phyloP scores from a whole-genome alignment of 2,113 vertebrate genomes.

The Coracopsis vasa region DNA sequence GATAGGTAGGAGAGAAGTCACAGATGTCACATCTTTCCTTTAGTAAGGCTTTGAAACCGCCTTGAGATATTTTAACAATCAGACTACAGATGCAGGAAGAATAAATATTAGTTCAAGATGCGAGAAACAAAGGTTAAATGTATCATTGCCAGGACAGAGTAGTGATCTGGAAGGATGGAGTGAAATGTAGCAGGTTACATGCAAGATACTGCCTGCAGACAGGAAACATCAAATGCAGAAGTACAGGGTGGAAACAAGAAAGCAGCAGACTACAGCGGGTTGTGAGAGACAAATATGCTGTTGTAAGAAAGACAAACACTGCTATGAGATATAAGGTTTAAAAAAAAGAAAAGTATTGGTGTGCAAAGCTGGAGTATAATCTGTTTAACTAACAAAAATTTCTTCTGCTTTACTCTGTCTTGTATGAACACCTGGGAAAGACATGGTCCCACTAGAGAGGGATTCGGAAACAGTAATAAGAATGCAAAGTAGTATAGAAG shows the following conservation, averaged over 20 bases:
- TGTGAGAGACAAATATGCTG: neutral
- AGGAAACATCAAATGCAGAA: neutral
- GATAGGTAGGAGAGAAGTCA: neutral
- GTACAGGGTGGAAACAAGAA: neutral
- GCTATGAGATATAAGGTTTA: neutral
- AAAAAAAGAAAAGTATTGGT: neutral
- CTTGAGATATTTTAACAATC: neutral
- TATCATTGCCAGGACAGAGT: neutral
- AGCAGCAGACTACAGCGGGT: neutral
- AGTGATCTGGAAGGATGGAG: neutral
- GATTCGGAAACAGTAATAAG: neutral
- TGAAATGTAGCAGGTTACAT: neutral
- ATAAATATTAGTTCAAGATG: neutral
- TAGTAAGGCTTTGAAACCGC: neutral
- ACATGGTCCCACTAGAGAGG: neutral
- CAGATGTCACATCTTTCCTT: neutral
- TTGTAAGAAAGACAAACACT: neutral
- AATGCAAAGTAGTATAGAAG: neutral
- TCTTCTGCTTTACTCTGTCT: neutral
- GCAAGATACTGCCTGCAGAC: neutral
- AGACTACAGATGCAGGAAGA: neutral
- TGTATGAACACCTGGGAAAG: neutral
- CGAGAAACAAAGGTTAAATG: slow-evolving; percentile 23
- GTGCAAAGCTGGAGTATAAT: neutral
- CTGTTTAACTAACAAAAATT: neutral